Base-by-base conservation (phyloP, 35 echinoderm and acorn worm species). In the Nesometra sesokonis region DNA sequence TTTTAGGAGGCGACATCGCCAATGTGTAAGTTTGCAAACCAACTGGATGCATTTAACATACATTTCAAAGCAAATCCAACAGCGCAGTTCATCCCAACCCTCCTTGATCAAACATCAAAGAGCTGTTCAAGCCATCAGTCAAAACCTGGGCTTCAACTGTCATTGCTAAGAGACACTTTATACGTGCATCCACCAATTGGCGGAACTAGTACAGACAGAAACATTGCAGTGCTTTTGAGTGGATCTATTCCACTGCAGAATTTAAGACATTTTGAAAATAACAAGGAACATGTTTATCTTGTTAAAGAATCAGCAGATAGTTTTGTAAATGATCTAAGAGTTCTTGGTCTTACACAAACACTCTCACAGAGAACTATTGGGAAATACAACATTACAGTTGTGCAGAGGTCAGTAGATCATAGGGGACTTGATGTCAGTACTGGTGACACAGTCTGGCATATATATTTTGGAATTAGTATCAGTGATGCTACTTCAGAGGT, bases 381-480 rank as follows among this genome's bases (percentile, higher is more conserved):
- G 4, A 29, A 91, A 30, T 81, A 77, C 29, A 91, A 86, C 33
- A 77, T 91, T 13, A 87, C 90, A 0, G 46, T 91, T 39, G 77
- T 88, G 29, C 86, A 47, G 35, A 80, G 35, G 37, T 78, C 90
- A 5, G 30, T 84, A 35, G 81, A 84, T 19, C 43, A 91, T 47
- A 38, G 87, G 4, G 84, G 91, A 77, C 78, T 99, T 3, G 80
- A 52, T n/a, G 46, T 94, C 15, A 81, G 78, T 27, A 90, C 87
- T 32, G 80, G 87, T 47, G 77, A 86, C 46, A 89, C 87, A 31
- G 86, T 86, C 23, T 93, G 92, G 92, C 87, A 93, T 47, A 85
- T 99, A 13, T 87, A 87, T 34, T 99, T 93, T 67, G 96, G 96
- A 17, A 21, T 93, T 7, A 88, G 78, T 30, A 78, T 91, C 4